phyloP scores from a whole-genome alignment of 2,113 vertebrate genomes.

The Vireo altiloquus region DNA sequence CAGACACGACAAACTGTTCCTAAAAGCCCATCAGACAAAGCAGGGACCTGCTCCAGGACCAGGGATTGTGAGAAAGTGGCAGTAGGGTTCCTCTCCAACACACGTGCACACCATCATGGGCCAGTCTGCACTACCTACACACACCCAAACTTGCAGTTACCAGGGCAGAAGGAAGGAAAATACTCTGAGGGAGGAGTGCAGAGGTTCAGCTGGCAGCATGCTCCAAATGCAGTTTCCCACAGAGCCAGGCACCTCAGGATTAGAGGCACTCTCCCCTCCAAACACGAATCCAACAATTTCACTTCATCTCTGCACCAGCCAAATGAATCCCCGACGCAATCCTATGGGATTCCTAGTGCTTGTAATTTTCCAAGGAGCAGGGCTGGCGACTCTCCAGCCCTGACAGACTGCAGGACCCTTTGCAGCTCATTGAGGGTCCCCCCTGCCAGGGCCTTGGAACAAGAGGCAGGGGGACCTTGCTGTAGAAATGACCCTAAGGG shows the following conservation, averaged over 20 bases:
- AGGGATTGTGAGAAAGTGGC: accelerated
- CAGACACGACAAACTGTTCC: accelerated
- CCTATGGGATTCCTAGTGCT: accelerated
- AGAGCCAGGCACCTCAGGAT: not conserved
- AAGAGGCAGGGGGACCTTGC: not conserved
- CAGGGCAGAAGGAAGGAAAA: not conserved
- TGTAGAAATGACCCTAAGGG: not conserved
- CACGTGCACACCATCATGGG: accelerated
- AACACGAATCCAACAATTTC: not conserved
- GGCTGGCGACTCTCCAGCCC: not conserved
- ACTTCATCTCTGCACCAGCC: not conserved
- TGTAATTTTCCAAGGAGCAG: accelerated
- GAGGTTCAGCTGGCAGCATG: not conserved
- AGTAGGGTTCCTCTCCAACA: not conserved
- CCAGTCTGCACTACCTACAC: not conserved
- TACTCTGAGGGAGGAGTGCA: not conserved
- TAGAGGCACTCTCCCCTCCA: not conserved
- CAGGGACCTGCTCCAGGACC: not conserved
- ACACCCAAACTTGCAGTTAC: not conserved
- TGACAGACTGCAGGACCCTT: not conserved
- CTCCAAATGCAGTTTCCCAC: not conserved
- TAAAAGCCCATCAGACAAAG: not conserved
- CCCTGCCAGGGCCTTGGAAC: not conserved
- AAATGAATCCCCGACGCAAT: accelerated
- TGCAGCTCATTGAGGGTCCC: accelerated